Evolutionary conservation across 1,140 invertebrate genomes (phyloP).

Genomic region (Diachasmimorpha longicaudata): DNA sequence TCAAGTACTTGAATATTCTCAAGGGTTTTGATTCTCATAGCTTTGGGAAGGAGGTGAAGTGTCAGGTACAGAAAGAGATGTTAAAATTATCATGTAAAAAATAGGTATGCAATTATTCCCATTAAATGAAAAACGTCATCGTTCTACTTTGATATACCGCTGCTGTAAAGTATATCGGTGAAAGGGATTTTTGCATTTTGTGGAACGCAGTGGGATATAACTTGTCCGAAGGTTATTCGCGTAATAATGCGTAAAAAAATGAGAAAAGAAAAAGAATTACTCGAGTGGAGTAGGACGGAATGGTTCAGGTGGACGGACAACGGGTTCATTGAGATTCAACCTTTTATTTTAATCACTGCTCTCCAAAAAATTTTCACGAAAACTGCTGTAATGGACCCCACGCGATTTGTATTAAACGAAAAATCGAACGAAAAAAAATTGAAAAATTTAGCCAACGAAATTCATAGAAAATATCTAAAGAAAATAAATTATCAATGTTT

Average conservation of each 20-base stretch:
- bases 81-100: no score
- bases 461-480: no score
- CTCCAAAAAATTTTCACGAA: not conserved
- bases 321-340: not conserved
- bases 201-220: conserved; percentile 10
- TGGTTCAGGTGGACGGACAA: not conserved
- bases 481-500: no score
- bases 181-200: conserved; percentile 29
- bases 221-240: conserved; percentile 22
- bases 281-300: not conserved
- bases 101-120: not conserved
- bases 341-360: not conserved
- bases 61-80: no score
- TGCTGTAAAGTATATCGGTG: conserved; percentile 8
- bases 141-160: conserved; percentile 17
- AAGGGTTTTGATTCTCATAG: no score
- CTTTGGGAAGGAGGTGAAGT: no score
- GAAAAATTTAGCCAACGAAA: no score
- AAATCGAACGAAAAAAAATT: no score
- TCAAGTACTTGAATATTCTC: no score
- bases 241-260: conserved; percentile 5
- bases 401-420: no score
- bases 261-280: not conserved
- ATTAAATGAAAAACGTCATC: conserved; percentile 13
- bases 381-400: no score